Evolutionary conservation across 2,888 invertebrate genomes (phyloP).

Genomic region (Omphaloscelis lunosa): DNA sequence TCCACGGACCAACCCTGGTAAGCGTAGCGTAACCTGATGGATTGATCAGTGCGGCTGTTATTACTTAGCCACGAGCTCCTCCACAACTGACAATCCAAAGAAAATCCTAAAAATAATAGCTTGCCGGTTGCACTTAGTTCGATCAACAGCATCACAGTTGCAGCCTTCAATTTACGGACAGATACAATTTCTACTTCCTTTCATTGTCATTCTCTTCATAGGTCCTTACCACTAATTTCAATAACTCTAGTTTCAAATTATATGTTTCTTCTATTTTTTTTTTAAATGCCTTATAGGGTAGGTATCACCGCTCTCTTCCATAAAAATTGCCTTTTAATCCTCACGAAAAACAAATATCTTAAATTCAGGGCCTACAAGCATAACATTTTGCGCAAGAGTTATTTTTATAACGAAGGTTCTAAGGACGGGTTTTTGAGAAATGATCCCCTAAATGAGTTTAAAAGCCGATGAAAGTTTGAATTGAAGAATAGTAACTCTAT

Average conservation of each 20-base stretch:
- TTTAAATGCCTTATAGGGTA: too few species aligned
- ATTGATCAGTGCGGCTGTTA: too few species aligned
- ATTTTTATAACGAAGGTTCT: too few species aligned
- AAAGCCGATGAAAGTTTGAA: background rate
- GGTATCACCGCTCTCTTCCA: background rate
- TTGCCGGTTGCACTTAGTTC: background rate
- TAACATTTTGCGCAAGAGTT: too few species aligned
- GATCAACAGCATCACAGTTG: background rate
- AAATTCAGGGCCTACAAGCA: too few species aligned
- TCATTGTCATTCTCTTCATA: background rate
- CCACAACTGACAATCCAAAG: too few species aligned
- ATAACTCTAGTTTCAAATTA: background rate
- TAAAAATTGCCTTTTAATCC: background rate
- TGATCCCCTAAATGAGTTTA: too few species aligned
- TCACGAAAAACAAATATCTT: background rate
- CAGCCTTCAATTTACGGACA: slow-evolving; percentile 1
- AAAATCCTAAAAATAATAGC: background rate
- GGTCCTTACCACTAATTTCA: too few species aligned
- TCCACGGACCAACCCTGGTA: too few species aligned
- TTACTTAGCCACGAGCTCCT: too few species aligned
- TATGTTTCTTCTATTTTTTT: background rate
- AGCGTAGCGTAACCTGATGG: too few species aligned
- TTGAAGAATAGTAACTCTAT: background rate
- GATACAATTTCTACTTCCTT: background rate
- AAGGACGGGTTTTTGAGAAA: too few species aligned